Conservation (phyloP, 2,888 invertebrate genomes). For the Hyposoter dolosus region DNA sequence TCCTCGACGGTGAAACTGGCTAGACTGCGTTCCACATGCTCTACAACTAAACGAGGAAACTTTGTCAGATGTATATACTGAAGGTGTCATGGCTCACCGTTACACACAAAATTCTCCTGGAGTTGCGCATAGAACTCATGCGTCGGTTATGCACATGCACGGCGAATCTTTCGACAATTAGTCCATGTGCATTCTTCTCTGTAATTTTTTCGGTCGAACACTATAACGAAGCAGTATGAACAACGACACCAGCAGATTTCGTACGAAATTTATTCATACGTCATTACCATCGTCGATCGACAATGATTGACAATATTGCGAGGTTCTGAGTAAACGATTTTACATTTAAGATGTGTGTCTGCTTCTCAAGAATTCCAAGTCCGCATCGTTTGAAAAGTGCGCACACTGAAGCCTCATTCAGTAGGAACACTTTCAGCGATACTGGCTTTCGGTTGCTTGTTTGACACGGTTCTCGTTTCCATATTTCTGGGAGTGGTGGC, state of each 20-base stretch:
- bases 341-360: no score
- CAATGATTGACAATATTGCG: background rate
- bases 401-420: constrained; percentile 52
- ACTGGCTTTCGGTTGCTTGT: constrained; percentile 63
- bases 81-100: constrained; percentile 68
- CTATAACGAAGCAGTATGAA: background rate
- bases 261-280: background rate
- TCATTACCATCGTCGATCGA: background rate
- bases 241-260: background rate
- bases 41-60: constrained; percentile 79
- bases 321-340: background rate
- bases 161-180: constrained; percentile 35
- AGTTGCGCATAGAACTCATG: constrained; percentile 63
- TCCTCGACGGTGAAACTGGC: constrained; percentile 49
- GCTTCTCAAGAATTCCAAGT: background rate
- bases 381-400: constrained; percentile 10
- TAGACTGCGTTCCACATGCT: constrained; percentile 40
- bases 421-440: constrained; percentile 61
- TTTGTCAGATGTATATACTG: constrained; percentile 76
- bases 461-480: constrained; percentile 35
- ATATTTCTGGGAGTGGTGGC: constrained; percentile 35
- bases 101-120: constrained; percentile 31
- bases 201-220: constrained; percentile 9
- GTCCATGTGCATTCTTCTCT: background rate
- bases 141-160: constrained; percentile 18